Base-by-base conservation (phyloP, 2,888 invertebrate species). In the Cacoxenus indagator region DNA sequence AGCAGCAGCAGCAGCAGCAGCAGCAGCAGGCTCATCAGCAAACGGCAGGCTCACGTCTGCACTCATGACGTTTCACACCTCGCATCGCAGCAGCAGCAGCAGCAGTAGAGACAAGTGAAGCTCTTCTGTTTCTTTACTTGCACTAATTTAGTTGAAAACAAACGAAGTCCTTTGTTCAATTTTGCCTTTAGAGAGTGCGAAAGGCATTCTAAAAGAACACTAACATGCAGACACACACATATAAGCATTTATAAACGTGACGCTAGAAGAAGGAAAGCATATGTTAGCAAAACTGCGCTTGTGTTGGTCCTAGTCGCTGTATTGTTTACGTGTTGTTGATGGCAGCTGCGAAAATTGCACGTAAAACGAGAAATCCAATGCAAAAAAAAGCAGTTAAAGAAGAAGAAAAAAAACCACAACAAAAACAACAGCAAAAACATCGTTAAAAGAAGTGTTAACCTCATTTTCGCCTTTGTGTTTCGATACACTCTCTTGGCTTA, bases 81-180 rank as follows among this genome's bases (percentile, higher is more conserved):
- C n/a, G n/a, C n/a, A n/a, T n/a, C n/a, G n/a, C n/a, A n/a, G n/a
- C n/a, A n/a, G n/a, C n/a, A n/a, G n/a, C n/a, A n/a, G n/a, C n/a
- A n/a, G n/a, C n/a, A n/a, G 57, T 17, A 51, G 3, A 3, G 29
- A 29, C n/a, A 14, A 27, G 17, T 31, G 27, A 19, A 27, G n/a
- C 26, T 14, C 61, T 24, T 43, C 61, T 45, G 14, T 45, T 62
- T 62, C 61, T 67, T 81, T 81, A 81, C 82, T 81, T 83, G 84
- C 84, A 81, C 81, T 84, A 81, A 81, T 84, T 81, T 84, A 78
- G 81, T 82, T 83, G 78, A 77, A 81, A 78, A 84, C 81, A 83
- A 81, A 83, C 78, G 77, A 81, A 77, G 75, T 77, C 81, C 75
- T 82, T 81, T 83, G 82, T 82, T 82, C 76, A 82, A 82, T 84